Conservation (phyloP, 2,888 invertebrate genomes). For the Pyrochroa serraticornis region DNA sequence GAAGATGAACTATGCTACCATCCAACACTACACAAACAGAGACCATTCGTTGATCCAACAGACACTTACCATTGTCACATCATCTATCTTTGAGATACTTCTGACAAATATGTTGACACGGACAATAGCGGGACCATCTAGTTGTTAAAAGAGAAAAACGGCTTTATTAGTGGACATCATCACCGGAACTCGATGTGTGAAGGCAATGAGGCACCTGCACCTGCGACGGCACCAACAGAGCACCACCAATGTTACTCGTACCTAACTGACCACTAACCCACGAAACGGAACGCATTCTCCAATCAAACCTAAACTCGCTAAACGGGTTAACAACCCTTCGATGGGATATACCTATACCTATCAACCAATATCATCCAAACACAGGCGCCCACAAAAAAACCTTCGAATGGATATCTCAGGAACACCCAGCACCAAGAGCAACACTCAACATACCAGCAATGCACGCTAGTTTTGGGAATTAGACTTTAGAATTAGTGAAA, state of each 20-base stretch:
- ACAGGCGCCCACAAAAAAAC: neutral
- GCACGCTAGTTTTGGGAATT: no score
- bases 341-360: no score
- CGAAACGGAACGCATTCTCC: slow-evolving; percentile 51
- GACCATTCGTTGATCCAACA: slow-evolving; percentile 49
- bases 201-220: slow-evolving; percentile 54
- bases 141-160: slow-evolving; percentile 57
- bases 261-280: slow-evolving; percentile 38
- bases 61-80: slow-evolving; percentile 97
- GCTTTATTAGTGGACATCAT: slow-evolving; percentile 51
- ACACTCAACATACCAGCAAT: slow-evolving; percentile 20
- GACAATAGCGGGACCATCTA: slow-evolving; percentile 94
- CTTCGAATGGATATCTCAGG: slow-evolving; percentile 7
- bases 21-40: slow-evolving; percentile 53
- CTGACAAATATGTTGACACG: slow-evolving; percentile 98
- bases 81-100: slow-evolving; percentile 99
- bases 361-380: neutral
- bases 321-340: slow-evolving; percentile 39
- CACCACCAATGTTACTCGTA: slow-evolving; percentile 20
- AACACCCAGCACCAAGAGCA: slow-evolving; percentile 8
- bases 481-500: no score
- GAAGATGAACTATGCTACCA: slow-evolving; percentile 48
- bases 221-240: slow-evolving; percentile 39
- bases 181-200: slow-evolving; percentile 41
- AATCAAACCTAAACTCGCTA: slow-evolving; percentile 55